A percentile compares a stretch with the other conserved stretches of the same genome.
Evolutionary conservation across 2,888 invertebrate species (phyloP).

Genomic region (Aphidoletes aphidimyza): DNA sequence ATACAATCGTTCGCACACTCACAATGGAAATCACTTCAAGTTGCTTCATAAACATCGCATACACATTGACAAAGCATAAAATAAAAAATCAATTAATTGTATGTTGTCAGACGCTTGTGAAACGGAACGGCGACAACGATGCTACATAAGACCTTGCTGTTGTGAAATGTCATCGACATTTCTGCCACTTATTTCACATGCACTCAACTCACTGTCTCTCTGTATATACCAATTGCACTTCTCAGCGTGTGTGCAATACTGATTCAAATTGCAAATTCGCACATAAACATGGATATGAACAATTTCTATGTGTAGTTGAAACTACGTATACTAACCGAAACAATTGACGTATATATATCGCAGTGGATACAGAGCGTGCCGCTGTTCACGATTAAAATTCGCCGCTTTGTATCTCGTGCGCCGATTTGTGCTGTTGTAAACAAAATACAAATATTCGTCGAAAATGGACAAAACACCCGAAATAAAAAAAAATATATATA

Average conservation of each 20-base stretch:
- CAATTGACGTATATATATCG: too few relatives aligned
- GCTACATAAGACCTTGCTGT: conserved; percentile 12
- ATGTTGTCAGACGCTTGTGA: conserved; percentile 28
- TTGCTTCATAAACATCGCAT: too few relatives aligned
- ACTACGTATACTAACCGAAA: too few relatives aligned
- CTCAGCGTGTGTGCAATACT: not conserved
- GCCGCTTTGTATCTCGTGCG: not conserved
- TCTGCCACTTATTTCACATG: conserved; percentile 37
- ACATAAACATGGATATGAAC: not conserved
- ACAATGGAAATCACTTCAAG: too few relatives aligned
- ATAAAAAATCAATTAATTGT: conserved; percentile 46
- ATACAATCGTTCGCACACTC: too few relatives aligned
- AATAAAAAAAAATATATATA: not conserved
- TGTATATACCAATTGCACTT: not conserved
- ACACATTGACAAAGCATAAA: too few relatives aligned
- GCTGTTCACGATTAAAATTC: not conserved
- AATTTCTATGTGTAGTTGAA: too few relatives aligned
- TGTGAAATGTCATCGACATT: conserved; percentile 46
- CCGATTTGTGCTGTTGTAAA: conserved; percentile 1
- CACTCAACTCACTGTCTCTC: not conserved
- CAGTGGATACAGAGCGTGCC: conserved; percentile 21
- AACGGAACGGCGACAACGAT: not conserved
- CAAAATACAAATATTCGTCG: not conserved
- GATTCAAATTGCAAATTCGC: not conserved
- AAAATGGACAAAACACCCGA: too few relatives aligned